Base-by-base conservation (phyloP, 2,113 vertebrate species). In the Seriola rivoliana region DNA sequence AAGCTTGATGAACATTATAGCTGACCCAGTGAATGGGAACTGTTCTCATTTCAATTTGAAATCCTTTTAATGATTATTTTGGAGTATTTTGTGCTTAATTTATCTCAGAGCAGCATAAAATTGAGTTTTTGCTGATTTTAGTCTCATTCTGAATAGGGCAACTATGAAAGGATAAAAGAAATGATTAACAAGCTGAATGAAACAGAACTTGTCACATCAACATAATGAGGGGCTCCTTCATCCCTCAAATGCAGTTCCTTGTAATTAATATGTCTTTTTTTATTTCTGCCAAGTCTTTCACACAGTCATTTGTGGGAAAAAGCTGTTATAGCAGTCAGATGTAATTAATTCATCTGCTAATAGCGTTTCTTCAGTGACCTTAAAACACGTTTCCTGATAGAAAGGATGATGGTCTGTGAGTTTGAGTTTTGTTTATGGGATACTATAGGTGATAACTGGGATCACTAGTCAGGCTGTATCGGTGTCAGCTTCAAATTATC, bases 41-140 rank as follows among this genome's bases (percentile, higher is more conserved):
- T 83, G 65, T 87, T 84, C 59, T 70, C 69, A 89, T 92, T 94
- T 93, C 86, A 92, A 88, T 92, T 92, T 87, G 77, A 88, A 93
- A 88, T 93, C 78, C 93, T 66, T 90, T 88, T 91, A 91, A 92
- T 93, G 78, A 88, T 92, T 90, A 91, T 91, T 92, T 93, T 90
- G 75, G 84, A 92, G 84, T 91, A 92, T 94, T 93, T 90, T 93
- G 71, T 89, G 76, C 69, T 82, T 88, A 90, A 87, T 92, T 92
- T 88, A 93, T 90, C 88, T 86, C 38, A 74, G 32, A 89, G 82
- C 48, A 78, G 77, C 76, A 90, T 88, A 85, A 92, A 95, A 94
- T 92, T 93, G 71, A 88, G 75, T 84, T 84, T 82, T 82, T 88
- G 74, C 81, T 78, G 87, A 91, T 92, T 91, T 78, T 89, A 77